Percentiles rank a stretch among this genome's conserved stretches.
These are phyloP conservation scores for Mustela nigripes DNA, from an alignment of 2,113 vertebrate species.

Conservation along the genomic window DNA sequence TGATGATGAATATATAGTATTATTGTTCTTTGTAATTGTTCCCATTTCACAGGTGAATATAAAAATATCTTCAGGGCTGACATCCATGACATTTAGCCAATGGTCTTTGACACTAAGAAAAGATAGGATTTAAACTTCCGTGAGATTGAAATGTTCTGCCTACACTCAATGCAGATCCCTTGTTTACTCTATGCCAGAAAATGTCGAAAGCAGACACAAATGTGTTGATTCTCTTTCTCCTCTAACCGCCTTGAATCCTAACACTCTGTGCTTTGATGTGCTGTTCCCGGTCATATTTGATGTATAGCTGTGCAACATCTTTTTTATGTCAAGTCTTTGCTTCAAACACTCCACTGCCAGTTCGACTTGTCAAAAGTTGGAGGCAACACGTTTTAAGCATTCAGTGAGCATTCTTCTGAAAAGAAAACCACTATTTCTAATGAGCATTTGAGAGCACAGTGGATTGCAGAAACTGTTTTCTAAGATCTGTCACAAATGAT, in stretches of 20 bases:
- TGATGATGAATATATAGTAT: background rate
- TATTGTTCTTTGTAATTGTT: background rate
- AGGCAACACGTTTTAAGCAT: slow-evolving; percentile 87
- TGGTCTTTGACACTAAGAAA: background rate
- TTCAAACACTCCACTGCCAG: slow-evolving; percentile 86
- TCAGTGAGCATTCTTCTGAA: slow-evolving; percentile 85
- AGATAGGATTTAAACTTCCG: background rate
- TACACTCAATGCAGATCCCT: slow-evolving; percentile 82
- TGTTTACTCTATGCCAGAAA: slow-evolving; percentile 85
- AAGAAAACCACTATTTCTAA: slow-evolving; percentile 89
- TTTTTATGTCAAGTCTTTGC: slow-evolving; percentile 86
- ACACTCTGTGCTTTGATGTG: slow-evolving; percentile 82
- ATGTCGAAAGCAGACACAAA: slow-evolving; percentile 82
- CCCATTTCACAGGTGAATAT: background rate
- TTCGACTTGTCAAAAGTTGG: slow-evolving; percentile 87
- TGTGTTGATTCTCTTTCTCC: slow-evolving; percentile 82
- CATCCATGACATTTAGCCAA: background rate
- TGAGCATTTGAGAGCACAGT: slow-evolving; percentile 84
- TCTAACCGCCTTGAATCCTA: slow-evolving; percentile 79
- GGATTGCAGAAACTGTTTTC: slow-evolving; percentile 89
- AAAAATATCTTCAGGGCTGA: background rate
- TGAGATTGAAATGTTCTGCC: slow-evolving; percentile 64
- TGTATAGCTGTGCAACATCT: slow-evolving; percentile 81
- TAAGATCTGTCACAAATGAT: slow-evolving; percentile 91
- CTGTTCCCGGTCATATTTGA: slow-evolving; percentile 81